Evolutionary conservation across 2,888 invertebrate species (phyloP).

Genomic region (Calliopum simillimum): DNA sequence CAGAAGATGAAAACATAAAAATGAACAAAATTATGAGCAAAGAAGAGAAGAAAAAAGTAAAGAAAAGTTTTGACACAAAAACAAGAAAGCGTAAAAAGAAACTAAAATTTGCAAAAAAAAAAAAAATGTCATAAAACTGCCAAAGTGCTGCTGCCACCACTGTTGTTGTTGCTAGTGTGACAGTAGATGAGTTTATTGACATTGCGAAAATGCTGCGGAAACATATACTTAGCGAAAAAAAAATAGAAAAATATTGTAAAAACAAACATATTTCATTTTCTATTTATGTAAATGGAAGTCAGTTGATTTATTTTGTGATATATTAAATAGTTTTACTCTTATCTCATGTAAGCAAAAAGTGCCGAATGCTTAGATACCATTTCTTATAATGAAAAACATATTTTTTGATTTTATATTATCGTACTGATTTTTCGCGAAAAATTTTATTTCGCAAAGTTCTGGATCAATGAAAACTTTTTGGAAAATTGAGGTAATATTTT

Average conservation of each 20-base stretch:
- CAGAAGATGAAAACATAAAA: conserved; percentile 38
- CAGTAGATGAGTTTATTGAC: conserved; percentile 29
- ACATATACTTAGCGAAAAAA: not conserved
- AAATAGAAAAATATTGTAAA: not conserved
- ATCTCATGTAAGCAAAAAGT: no score
- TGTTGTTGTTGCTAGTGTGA: conserved; percentile 3
- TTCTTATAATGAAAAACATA: no score
- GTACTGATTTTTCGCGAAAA: no score
- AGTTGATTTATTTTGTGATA: no score
- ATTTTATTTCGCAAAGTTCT: no score
- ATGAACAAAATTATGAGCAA: conserved; percentile 12
- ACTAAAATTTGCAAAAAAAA: conserved; percentile 5
- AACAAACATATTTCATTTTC: not conserved
- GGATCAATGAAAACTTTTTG: no score
- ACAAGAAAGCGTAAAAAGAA: not conserved
- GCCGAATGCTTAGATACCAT: no score
- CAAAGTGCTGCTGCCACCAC: not conserved
- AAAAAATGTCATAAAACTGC: conserved; percentile 20
- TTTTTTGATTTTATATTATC: no score
- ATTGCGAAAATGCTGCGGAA: not conserved
- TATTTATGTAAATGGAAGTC: no score
- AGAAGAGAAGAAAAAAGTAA: conserved; percentile 26
- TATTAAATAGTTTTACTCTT: no score
- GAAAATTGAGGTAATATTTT: no score
- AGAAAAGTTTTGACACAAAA: not conserved